Evolutionary conservation across 1,140 invertebrate species (phyloP).

Genomic region (Drosophila mojavensis): DNA sequence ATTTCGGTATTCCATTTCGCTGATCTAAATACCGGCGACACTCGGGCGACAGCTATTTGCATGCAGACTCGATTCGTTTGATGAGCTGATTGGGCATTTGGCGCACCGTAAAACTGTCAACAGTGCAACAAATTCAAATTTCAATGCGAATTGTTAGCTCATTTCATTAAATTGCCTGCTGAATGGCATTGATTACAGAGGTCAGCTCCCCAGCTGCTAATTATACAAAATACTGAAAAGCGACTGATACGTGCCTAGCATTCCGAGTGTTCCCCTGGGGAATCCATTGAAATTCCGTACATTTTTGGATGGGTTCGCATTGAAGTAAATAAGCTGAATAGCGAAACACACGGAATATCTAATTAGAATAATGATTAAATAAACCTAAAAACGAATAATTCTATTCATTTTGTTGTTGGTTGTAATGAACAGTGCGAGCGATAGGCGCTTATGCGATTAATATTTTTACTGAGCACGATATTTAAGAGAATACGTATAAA

Average conservation of each 20-base stretch:
- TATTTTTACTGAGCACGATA: not conserved
- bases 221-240: constrained; percentile 1
- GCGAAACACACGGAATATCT: constrained; percentile 5
- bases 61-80: not conserved
- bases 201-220: not conserved
- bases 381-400: not conserved
- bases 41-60: constrained; percentile 6
- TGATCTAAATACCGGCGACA: not conserved
- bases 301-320: not conserved
- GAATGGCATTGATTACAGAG: constrained; percentile 47
- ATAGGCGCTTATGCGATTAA: not conserved
- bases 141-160: constrained; percentile 9
- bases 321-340: constrained; percentile 16
- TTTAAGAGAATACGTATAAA: too few relatives aligned
- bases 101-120: constrained; percentile 16
- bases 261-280: not conserved
- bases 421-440: not conserved
- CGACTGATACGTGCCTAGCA: constrained; percentile 19
- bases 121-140: constrained; percentile 4
- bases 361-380: constrained; percentile 10
- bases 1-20: too few relatives aligned
- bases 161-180: constrained; percentile 41
- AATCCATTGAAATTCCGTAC: not conserved
- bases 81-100: constrained; percentile 23
- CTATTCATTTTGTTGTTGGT: not conserved